Evolutionary conservation across 2,113 vertebrate species (phyloP).

Genomic region (Tyrannus savana): DNA sequence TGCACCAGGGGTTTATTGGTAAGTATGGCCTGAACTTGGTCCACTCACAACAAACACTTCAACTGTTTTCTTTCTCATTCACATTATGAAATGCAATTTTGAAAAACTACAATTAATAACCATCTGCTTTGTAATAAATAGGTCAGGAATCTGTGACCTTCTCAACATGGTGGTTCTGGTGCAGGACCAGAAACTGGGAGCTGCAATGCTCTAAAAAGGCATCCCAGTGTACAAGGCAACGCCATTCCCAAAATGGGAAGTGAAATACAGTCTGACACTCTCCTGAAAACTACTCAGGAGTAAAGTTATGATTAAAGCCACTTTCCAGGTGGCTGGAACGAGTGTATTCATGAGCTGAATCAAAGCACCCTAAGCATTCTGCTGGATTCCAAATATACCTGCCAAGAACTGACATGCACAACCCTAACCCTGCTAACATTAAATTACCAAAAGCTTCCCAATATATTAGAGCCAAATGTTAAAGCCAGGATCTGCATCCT

Average conservation of each 20-base stretch:
- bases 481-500: background rate
- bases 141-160: background rate
- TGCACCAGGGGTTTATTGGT: background rate
- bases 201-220: background rate
- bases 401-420: rapidly evolving
- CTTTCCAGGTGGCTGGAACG: background rate
- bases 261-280: background rate
- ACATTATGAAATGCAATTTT: background rate
- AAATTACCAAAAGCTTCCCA: background rate
- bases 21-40: background rate
- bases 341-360: background rate
- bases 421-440: background rate
- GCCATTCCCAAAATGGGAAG: background rate
- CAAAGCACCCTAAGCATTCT: background rate
- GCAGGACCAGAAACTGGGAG: background rate
- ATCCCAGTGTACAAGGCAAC: background rate
- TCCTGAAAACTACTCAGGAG: background rate
- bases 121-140: background rate
- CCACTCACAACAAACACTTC: background rate
- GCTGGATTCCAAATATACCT: background rate
- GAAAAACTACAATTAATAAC: background rate
- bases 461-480: background rate
- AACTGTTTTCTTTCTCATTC: background rate
- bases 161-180: background rate
- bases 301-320: background rate